Conservation (phyloP, 2,113 vertebrate species). For the Mormyrus lacerda region DNA sequence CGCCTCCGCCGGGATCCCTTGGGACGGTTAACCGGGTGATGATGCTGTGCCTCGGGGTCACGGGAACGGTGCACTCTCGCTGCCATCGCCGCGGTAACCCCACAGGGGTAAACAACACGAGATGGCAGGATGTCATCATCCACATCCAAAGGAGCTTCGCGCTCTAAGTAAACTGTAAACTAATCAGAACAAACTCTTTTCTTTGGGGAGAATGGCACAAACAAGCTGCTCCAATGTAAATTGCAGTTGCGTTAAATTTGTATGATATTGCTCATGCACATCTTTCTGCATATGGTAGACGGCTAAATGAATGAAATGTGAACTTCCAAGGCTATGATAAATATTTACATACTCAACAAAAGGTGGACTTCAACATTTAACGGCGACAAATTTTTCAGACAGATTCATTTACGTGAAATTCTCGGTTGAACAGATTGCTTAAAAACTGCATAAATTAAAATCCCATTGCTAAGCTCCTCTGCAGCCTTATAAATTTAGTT, state of each 20-base stretch:
- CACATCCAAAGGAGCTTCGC: conserved; percentile 52
- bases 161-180: conserved; percentile 59
- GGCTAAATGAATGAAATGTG: background rate
- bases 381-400: background rate
- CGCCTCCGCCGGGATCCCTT: conserved; percentile 55
- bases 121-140: conserved; percentile 59
- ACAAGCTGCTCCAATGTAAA: conserved; percentile 5
- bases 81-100: conserved; percentile 38
- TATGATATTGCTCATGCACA: background rate
- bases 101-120: conserved; percentile 55
- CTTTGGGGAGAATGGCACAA: conserved; percentile 37
- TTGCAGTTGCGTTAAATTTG: background rate
- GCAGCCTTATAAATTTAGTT: background rate
- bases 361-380: background rate
- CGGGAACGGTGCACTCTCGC: conserved; percentile 30
- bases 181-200: conserved; percentile 53
- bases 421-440: background rate
- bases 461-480: background rate
- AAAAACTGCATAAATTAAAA: background rate
- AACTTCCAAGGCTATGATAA: background rate
- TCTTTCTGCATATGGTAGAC: background rate
- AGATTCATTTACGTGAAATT: background rate
- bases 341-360: background rate
- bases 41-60: conserved; percentile 59
- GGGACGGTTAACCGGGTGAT: conserved; percentile 48